Evolutionary conservation across 2,797 vertebrate genomes (phyloP).

Genomic region (Leptatherina wallacei): DNA sequence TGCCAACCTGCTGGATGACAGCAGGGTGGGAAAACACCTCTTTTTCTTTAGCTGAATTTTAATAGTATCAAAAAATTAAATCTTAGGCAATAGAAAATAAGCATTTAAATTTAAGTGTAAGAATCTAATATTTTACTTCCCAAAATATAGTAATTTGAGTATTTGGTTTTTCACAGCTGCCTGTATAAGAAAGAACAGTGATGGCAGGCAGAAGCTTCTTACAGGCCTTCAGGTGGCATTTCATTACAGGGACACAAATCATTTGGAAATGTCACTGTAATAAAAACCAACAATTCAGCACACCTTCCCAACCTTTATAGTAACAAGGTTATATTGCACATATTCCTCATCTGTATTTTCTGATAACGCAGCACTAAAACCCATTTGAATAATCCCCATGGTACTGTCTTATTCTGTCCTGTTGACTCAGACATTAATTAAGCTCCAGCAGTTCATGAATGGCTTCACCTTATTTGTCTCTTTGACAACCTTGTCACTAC

Average conservation of each 20-base stretch:
- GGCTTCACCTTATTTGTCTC: background rate
- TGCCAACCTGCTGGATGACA: no score
- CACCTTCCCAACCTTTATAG: background rate
- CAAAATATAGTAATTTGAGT: no score
- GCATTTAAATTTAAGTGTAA: no score
- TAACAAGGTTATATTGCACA: background rate
- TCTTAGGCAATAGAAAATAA: no score
- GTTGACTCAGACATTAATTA: conserved; percentile 7
- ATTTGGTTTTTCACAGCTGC: no score
- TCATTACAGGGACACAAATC: background rate
- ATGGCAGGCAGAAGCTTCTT: no score
- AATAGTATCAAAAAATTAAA: no score
- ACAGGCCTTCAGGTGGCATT: background rate
- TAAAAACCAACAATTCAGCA: background rate
- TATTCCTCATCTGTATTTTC: background rate
- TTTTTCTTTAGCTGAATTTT: no score
- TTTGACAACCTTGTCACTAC: background rate
- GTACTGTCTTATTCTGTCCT: background rate
- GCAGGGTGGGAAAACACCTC: no score
- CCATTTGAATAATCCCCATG: background rate
- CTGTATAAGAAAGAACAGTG: no score
- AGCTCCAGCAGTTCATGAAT: background rate
- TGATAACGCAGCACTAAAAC: background rate
- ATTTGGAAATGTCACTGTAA: background rate
- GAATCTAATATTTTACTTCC: no score